Percentiles rank a stretch among this genome's conserved stretches.
Conservation (phyloP, 2,888 invertebrate species). For the Cantharis rustica region DNA sequence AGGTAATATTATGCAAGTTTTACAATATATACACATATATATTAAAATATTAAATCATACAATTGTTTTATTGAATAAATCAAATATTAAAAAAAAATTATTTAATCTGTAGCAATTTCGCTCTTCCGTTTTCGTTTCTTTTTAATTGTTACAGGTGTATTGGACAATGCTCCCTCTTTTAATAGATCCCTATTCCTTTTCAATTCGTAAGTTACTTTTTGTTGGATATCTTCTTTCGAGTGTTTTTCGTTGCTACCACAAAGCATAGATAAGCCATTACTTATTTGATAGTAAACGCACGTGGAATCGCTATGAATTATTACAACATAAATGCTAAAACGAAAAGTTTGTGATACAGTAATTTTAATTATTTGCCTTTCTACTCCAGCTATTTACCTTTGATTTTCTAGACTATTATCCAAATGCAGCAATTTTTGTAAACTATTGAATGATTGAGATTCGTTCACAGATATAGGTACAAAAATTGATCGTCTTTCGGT, state of each 20-base stretch:
- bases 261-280: conserved; percentile 46
- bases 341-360: neutral
- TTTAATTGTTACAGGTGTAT: conserved; percentile 41
- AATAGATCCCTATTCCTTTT: conserved; percentile 41
- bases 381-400: conserved; percentile 10
- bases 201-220: conserved; percentile 44
- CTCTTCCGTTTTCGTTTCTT: neutral
- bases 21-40: conserved; percentile 34
- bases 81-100: too few species aligned
- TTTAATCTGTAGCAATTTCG: neutral
- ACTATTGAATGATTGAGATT: conserved; percentile 50
- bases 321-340: conserved; percentile 48
- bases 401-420: neutral
- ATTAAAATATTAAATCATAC: conserved; percentile 27
- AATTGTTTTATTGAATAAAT: conserved; percentile 6
- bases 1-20: conserved; percentile 39
- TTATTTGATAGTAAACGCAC: conserved; percentile 57
- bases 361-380: neutral
- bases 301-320: conserved; percentile 57
- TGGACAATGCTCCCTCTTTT: conserved; percentile 46
- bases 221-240: conserved; percentile 38
- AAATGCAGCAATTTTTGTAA: conserved; percentile 44
- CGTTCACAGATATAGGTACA: conserved; percentile 54
- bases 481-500: conserved; percentile 50
- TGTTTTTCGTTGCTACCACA: conserved; percentile 32